Evolutionary conservation across 2,797 vertebrate genomes (phyloP).

Genomic region (Vultur gryphus): DNA sequence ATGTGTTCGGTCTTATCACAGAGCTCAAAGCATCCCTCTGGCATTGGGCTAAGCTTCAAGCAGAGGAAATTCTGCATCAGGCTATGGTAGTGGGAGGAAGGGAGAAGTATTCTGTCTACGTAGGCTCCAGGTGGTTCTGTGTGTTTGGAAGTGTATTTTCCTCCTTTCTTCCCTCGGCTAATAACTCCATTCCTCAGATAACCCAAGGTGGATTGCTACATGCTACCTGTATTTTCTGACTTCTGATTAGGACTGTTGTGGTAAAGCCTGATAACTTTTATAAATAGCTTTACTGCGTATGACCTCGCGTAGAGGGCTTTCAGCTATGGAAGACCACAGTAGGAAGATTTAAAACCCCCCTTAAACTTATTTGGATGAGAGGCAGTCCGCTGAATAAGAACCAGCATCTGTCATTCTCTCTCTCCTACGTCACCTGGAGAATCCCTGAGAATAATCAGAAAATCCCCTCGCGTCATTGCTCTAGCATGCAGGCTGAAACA

Average conservation of each 20-base stretch:
- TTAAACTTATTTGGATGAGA: conserved; percentile 27
- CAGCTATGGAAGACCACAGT: not conserved
- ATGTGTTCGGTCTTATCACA: not conserved
- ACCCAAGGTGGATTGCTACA: not conserved
- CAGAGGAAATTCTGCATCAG: not conserved
- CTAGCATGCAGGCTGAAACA: not conserved
- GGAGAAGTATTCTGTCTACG: not conserved
- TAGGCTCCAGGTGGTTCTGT: not conserved
- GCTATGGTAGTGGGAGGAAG: not conserved
- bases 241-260: not conserved
- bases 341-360: not conserved
- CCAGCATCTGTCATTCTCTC: not conserved
- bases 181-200: not conserved
- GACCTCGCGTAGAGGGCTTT: not conserved
- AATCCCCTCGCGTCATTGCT: conserved; percentile 24
- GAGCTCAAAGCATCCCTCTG: not conserved
- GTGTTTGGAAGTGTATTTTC: not conserved
- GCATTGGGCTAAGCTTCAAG: not conserved
- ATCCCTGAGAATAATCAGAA: conserved; percentile 60
- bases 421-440: conserved; percentile 45
- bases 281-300: not conserved
- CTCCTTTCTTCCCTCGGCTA: not conserved
- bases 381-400: not conserved
- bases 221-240: not conserved
- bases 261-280: conserved; percentile 18